Evolutionary conservation across 1,140 invertebrate species (phyloP), one percentile per base, ranked within the genome.

Genomic region (Yoshiicerus persimilis): DNA sequence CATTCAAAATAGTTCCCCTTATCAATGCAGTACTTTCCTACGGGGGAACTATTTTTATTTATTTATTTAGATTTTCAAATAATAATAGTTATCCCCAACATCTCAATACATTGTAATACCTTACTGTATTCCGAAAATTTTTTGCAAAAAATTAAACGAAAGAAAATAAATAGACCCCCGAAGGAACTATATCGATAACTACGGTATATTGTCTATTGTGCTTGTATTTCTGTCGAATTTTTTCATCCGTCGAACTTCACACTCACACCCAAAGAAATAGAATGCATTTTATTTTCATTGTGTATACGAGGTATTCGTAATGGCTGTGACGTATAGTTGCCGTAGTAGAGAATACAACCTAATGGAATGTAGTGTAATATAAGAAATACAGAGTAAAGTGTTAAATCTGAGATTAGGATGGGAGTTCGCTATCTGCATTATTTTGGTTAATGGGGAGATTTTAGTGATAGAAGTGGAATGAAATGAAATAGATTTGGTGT

Each of bases 231-330:
- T 23, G 32, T 75, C 16, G 13, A 8, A 27, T 13, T 25, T 25
- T 77, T 34, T 77, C 32, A 36, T 10, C 34, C 70, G 13, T 77
- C 70, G 70, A 77, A 77, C 70, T 77, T 77, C 70, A 77, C 70
- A 77, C 70, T 77, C 70, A 77, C 70, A 77, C 70, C 70, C 70
- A 77, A 77, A 32, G 34, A 77, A 77, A 77, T 77, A 36, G 30
- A 36, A 77, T 36, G 30, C 70, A 36, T 77, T 77, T 66, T n/a
- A 34, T 77, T 36, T 6, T 30, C 70, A 77, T 36, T 36, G 34
- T 27, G 62, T 27, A n/a, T 66, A 66, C 8, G 23, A 66, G 23
- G 30, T 30, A 30, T 70, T 13, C 16, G 30, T 27, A 70, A 30
- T 27, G 16, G 25, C 66, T 20, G 30, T 16, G 27, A 10, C 30